Conservation (phyloP, 2,888 invertebrate species). For the Conops quadrifasciatus region DNA sequence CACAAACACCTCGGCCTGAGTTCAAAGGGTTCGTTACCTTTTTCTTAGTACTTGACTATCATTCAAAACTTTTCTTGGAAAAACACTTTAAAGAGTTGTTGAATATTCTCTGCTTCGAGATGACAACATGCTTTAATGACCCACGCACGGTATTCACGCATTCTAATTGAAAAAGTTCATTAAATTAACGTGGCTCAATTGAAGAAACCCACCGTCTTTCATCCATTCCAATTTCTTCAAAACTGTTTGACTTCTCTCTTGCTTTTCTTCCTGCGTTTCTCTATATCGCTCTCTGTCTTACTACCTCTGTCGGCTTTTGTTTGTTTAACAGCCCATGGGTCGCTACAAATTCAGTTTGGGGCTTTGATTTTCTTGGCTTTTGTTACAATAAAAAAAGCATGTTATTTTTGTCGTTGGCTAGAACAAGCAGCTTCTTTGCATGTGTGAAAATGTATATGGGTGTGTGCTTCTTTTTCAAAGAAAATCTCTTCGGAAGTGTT, state of each 20-base stretch:
- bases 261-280: not conserved
- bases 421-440: too few species aligned
- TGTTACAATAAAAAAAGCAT: too few species aligned
- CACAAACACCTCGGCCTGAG: too few species aligned
- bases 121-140: too few species aligned
- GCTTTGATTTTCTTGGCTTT: not conserved
- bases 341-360: too few species aligned
- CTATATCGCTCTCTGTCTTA: too few species aligned
- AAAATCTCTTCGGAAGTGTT: constrained; percentile 38
- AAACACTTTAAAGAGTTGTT: not conserved
- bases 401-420: not conserved
- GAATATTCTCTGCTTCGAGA: not conserved
- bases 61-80: constrained; percentile 7
- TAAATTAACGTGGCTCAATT: too few species aligned
- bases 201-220: too few species aligned
- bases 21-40: not conserved
- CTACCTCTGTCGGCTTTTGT: too few species aligned
- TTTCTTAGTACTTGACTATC: constrained; percentile 5
- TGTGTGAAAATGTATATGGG: not conserved
- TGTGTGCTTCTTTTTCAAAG: not conserved
- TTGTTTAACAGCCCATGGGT: too few species aligned
- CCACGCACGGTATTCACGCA: not conserved
- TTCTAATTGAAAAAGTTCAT: too few species aligned
- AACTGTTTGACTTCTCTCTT: not conserved
- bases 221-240: not conserved